Evolutionary conservation across 1,140 invertebrate genomes (phyloP).

Genomic region (Drosophila pruinosa): DNA sequence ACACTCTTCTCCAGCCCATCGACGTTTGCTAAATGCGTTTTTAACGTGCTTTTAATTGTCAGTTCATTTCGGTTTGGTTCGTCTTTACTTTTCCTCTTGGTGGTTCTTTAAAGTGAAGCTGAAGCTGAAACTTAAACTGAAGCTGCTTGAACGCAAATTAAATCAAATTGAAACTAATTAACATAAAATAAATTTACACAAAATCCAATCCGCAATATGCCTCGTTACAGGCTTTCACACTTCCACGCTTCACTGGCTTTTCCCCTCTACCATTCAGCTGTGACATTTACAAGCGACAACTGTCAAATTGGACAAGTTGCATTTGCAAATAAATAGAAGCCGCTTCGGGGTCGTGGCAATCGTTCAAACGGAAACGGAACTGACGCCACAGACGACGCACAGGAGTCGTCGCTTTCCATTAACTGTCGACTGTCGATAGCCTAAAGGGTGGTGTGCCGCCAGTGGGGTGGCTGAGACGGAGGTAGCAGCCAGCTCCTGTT

Average conservation of each 20-base stretch:
- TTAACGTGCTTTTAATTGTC: slow-evolving; percentile 82
- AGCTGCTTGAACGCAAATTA: slow-evolving; percentile 60
- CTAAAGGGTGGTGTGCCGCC: not conserved
- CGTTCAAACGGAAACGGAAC: slow-evolving; percentile 74
- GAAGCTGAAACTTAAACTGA: not conserved
- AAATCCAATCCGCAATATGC: slow-evolving; percentile 78
- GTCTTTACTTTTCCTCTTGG: not conserved
- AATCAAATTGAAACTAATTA: slow-evolving; percentile 81
- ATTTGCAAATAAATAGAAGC: slow-evolving; percentile 77
- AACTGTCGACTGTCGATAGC: not conserved
- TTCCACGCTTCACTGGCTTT: slow-evolving; percentile 64
- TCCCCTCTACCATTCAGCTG: not conserved
- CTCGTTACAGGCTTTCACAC: slow-evolving; percentile 77
- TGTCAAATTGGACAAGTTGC: slow-evolving; percentile 79
- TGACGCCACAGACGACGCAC: slow-evolving; percentile 51
- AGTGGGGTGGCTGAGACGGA: not conserved
- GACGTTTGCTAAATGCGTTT: slow-evolving; percentile 78
- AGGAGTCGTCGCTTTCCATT: slow-evolving; percentile 32
- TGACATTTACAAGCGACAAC: slow-evolving; percentile 77
- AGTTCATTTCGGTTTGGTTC: slow-evolving; percentile 40
- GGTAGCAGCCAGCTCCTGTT: not conserved
- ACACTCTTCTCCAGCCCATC: not conserved
- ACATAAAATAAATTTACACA: slow-evolving; percentile 81
- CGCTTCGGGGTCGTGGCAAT: slow-evolving; percentile 22
- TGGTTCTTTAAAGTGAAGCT: slow-evolving; percentile 7